Evolutionary conservation across 92 coral and sea anemone genomes (phyloP).

Genomic region (Actinernus sp.): DNA sequence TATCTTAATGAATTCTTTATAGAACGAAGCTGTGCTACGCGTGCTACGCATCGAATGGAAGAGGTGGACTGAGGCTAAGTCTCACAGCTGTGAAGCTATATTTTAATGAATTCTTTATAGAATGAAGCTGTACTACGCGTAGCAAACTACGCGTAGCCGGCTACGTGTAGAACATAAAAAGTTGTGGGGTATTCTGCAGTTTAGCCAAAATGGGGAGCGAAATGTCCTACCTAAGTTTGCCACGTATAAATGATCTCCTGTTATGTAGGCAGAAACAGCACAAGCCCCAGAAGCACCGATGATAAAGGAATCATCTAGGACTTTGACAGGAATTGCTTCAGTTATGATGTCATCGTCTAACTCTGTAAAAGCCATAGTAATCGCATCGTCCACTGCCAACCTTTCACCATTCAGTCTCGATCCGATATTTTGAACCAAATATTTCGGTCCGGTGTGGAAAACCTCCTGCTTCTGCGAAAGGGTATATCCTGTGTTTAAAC

Average conservation of each 20-base stretch:
- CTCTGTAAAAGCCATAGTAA: slow-evolving; percentile 86
- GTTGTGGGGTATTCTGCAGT: too few relatives aligned
- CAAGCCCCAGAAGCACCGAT: slow-evolving; percentile 97
- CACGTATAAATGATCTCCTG: slow-evolving; percentile 73
- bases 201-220: too few relatives aligned
- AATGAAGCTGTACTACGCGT: too few relatives aligned
- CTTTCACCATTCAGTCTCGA: slow-evolving; percentile 31
- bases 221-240: slow-evolving; percentile 97
- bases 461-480: slow-evolving; percentile 85
- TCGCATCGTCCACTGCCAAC: slow-evolving; percentile 61
- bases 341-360: slow-evolving; percentile 92
- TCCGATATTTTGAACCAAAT: slow-evolving; percentile 67
- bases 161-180: too few relatives aligned
- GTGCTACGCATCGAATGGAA: too few relatives aligned
- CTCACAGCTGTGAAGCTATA: too few relatives aligned
- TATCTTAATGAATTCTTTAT: too few relatives aligned
- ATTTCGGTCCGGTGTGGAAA: slow-evolving; percentile 89
- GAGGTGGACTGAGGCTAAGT: too few relatives aligned
- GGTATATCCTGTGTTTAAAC: slow-evolving; percentile 60
- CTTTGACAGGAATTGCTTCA: slow-evolving; percentile 95
- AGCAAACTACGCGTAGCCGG: too few relatives aligned
- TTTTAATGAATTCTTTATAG: too few relatives aligned
- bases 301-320: slow-evolving; percentile 84
- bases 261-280: slow-evolving; percentile 87
- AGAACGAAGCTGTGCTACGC: too few relatives aligned